phyloP scores from a whole-genome alignment of 1,140 invertebrate species.

The Lanistes nyassanus region DNA sequence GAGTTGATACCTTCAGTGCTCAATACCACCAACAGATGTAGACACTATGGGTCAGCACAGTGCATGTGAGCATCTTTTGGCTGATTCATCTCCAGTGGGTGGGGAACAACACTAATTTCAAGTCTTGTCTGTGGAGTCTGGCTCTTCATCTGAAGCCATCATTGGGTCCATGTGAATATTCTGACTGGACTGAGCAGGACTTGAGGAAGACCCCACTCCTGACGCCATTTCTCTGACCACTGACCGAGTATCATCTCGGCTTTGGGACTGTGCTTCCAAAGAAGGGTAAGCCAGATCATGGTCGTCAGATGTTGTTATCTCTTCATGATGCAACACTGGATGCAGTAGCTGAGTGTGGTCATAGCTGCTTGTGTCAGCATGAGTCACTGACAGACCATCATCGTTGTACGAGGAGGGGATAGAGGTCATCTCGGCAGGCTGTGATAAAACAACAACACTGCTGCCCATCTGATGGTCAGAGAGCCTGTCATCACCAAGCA shows the following conservation, averaged over 20 bases:
- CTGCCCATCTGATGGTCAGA: conserved; percentile 5
- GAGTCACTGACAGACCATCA: background rate
- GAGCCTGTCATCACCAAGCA: conserved; percentile 11
- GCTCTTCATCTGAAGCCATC: conserved; percentile 40
- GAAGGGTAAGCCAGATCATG: conserved; percentile 20
- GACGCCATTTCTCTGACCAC: conserved; percentile 7
- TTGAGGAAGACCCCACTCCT: conserved; percentile 7
- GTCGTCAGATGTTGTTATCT: conserved; percentile 22
- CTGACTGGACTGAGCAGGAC: conserved; percentile 12
- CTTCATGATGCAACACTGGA: conserved; percentile 35
- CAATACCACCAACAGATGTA: no score
- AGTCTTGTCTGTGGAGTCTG: conserved; percentile 3
- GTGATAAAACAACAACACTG: conserved; percentile 49
- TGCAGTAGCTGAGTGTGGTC: conserved; percentile 35
- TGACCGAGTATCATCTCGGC: background rate
- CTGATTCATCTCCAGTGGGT: no score
- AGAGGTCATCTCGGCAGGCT: conserved; percentile 38
- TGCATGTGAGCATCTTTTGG: no score
- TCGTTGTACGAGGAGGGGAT: conserved; percentile 1
- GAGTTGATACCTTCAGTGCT: no score
- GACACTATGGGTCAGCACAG: no score
- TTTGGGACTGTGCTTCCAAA: conserved; percentile 7
- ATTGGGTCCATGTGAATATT: conserved; percentile 39
- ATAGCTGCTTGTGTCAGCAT: background rate
- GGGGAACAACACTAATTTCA: no score